These are phyloP conservation scores for Gavialis gangeticus DNA, from an alignment of 2,113 vertebrate genomes.

Conservation along the genomic window DNA sequence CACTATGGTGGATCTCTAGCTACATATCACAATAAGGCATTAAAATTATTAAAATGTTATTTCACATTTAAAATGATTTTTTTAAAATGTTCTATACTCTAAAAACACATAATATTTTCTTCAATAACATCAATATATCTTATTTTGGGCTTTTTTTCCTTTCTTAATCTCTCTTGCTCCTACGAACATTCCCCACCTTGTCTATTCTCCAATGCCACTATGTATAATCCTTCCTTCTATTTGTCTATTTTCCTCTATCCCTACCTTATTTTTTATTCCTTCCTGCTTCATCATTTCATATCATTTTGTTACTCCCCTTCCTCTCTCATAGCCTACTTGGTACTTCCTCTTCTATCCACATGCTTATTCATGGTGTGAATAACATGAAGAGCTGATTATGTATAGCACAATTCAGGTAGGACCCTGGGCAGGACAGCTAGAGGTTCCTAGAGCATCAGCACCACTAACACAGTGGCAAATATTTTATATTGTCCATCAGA, in stretches of 20 bases:
- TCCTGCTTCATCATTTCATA: not conserved
- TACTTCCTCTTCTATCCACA: too few species aligned
- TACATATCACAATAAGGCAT: not conserved
- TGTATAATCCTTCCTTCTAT: not conserved
- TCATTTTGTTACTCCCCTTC: not conserved
- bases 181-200: not conserved
- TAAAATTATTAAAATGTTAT: not conserved
- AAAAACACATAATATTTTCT: not conserved
- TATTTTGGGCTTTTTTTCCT: not conserved
- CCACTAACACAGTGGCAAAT: not conserved
- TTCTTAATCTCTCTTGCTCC: not conserved
- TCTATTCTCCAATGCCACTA: not conserved
- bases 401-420: not conserved
- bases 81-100: not conserved
- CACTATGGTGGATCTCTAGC: not conserved
- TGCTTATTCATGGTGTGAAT: too few species aligned
- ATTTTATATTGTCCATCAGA: not conserved
- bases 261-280: not conserved
- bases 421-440: not conserved
- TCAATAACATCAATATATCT: not conserved
- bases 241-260: not conserved
- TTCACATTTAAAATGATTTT: not conserved
- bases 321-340: not conserved
- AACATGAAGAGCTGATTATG: too few species aligned
- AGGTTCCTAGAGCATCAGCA: not conserved